phyloP scores from a whole-genome alignment of 2,888 invertebrate species.

The Sthenelais limicola region DNA sequence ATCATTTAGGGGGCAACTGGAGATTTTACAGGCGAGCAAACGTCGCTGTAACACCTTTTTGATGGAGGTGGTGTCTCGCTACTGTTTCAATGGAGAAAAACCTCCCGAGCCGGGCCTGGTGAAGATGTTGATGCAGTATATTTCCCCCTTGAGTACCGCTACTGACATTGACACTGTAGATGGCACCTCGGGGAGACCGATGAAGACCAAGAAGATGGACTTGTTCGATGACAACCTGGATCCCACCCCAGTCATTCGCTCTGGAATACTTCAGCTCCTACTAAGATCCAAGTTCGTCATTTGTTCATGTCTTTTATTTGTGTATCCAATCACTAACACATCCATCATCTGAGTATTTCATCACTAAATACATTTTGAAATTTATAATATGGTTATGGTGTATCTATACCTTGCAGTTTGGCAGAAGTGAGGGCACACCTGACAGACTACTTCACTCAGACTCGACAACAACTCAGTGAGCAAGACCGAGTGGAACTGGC shows the following conservation, averaged over 20 bases:
- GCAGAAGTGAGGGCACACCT: slow-evolving; percentile 54
- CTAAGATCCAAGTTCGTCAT: slow-evolving; percentile 58
- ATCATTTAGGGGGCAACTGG: slow-evolving; percentile 38
- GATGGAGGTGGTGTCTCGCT: slow-evolving; percentile 52
- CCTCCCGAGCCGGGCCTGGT: slow-evolving; percentile 50
- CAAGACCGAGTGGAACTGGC: slow-evolving; percentile 53
- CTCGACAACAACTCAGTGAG: slow-evolving; percentile 44
- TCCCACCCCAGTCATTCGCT: slow-evolving; percentile 63
- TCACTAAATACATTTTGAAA: too few relatives aligned
- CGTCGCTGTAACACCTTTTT: slow-evolving; percentile 52
- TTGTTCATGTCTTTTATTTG: too few relatives aligned
- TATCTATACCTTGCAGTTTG: slow-evolving; percentile 57
- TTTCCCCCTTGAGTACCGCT: too few relatives aligned
- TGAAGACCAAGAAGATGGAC: slow-evolving; percentile 55
- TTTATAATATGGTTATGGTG: too few relatives aligned
- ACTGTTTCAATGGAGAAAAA: slow-evolving; percentile 50
- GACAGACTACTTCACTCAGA: slow-evolving; percentile 55
- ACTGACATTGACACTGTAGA: too few relatives aligned
- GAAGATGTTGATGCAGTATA: slow-evolving; percentile 48
- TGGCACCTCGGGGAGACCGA: not conserved
- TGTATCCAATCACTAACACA: too few relatives aligned
- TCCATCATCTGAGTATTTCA: too few relatives aligned
- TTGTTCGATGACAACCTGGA: slow-evolving; percentile 61
- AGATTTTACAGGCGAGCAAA: slow-evolving; percentile 46
- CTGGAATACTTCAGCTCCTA: slow-evolving; percentile 62